Evolutionary conservation across 2,113 vertebrate species (phyloP), one percentile per base, ranked within the genome.

Genomic region (Glaucidium brasilianum): DNA sequence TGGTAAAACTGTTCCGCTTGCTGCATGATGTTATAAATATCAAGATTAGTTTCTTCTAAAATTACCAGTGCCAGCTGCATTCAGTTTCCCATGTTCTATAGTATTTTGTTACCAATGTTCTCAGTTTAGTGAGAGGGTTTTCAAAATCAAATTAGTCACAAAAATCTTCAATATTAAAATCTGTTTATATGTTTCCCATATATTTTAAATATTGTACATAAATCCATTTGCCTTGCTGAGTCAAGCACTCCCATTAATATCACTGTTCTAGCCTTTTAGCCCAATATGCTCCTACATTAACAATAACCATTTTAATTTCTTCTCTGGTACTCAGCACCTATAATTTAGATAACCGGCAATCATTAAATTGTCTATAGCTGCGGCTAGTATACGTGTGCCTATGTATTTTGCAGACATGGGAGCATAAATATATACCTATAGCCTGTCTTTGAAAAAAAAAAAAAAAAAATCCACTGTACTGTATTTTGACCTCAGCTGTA

Each of bases 1-100:
- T 97, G 96, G 85, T 96, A 95, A 97, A 97, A 93, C 81, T 64
- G 85, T 97, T 97, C 94, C 0, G 15, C 96, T 96, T 94, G 90
- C 96, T 97, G 62, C 88, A 95, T 49, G 91, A 93, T 95, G 94
- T 97, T 98, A 96, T 98, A 97, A 97, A 97, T 98, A 97, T 95
- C 96, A 69, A 97, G 97, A 97, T 98, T 97, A 97, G 96, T 97
- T 98, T 97, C 95, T 97, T 97, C 97, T 98, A 97, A 98, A 97
- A 97, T 98, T 98, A 97, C 97, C 75, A 96, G 84, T 94, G 71
- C 97, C 95, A 96, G 95, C 97, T 98, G 95, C 93, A 92, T 97
- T 96, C 82, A 79, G 92, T 97, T 98, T 96, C 91, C 94, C 68
- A 64, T 97, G 67, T 97, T 95, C 95, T 92, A 59, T 84, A 97